phyloP scores from a whole-genome alignment of 2,797 vertebrate species.

The Pangasius macronema region DNA sequence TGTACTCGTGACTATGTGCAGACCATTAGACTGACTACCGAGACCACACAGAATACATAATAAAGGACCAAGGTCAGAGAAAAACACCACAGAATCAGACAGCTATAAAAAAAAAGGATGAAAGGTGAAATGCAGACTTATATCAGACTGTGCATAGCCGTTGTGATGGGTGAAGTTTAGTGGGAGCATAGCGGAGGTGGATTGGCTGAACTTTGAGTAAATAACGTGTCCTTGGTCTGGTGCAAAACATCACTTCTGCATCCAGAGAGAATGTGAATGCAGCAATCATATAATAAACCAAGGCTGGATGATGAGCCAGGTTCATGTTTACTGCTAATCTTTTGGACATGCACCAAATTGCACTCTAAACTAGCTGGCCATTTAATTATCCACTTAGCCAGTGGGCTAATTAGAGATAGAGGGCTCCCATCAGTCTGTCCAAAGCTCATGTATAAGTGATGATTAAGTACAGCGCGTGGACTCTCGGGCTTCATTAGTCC shows the following conservation, averaged over 20 bases:
- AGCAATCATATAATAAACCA: slow-evolving; percentile 50
- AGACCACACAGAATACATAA: slow-evolving; percentile 51
- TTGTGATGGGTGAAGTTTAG: slow-evolving; percentile 42
- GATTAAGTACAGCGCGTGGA: slow-evolving; percentile 44
- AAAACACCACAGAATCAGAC: slow-evolving; percentile 42
- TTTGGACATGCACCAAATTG: slow-evolving; percentile 54
- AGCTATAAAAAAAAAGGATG: slow-evolving; percentile 35
- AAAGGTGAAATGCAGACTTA: slow-evolving; percentile 45
- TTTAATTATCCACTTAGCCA: slow-evolving; percentile 66
- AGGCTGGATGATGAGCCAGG: slow-evolving; percentile 49
- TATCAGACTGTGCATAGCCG: slow-evolving; percentile 17
- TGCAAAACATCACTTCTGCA: slow-evolving; percentile 34
- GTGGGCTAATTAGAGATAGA: slow-evolving; percentile 60
- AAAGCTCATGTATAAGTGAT: slow-evolving; percentile 56
- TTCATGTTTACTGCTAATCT: slow-evolving; percentile 50
- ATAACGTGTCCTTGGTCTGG: slow-evolving; percentile 51
- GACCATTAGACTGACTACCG: slow-evolving; percentile 46
- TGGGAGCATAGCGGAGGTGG: slow-evolving; percentile 38
- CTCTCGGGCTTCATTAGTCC: slow-evolving; percentile 43
- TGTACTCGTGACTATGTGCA: slow-evolving; percentile 43
- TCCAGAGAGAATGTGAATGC: slow-evolving; percentile 49
- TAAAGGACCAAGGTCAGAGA: slow-evolving; percentile 46
- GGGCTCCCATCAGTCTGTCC: slow-evolving; percentile 63
- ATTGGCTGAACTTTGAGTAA: slow-evolving; percentile 43
- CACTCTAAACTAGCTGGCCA: slow-evolving; percentile 67